A percentile compares a stretch with the other conserved stretches of the same genome.
Evolutionary conservation across 1,140 invertebrate species (phyloP).

Genomic region (Drosophila albomicans): DNA sequence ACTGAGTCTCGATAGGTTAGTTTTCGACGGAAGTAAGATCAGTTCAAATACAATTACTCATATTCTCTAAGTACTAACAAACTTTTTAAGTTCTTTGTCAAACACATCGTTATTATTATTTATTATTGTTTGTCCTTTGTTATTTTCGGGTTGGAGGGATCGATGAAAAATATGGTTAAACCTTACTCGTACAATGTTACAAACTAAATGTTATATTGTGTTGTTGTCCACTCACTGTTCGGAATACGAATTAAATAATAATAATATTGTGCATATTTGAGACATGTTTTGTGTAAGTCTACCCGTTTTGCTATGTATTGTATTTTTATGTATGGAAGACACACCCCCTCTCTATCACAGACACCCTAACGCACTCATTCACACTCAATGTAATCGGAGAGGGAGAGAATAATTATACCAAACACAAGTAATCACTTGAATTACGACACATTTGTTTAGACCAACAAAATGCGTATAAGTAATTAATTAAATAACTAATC

Average conservation of each 20-base stretch:
- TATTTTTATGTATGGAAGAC: slow-evolving; percentile 13
- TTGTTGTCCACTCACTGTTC: slow-evolving; percentile 70
- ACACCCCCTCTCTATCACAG: slow-evolving; percentile 1
- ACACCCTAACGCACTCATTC: neutral
- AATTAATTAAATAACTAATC: neutral
- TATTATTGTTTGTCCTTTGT: neutral
- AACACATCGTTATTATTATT: neutral
- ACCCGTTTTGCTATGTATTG: slow-evolving; percentile 5
- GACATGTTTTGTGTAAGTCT: slow-evolving; percentile 1
- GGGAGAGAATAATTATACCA: neutral
- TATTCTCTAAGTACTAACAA: neutral
- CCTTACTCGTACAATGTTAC: slow-evolving; percentile 4
- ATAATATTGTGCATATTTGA: neutral
- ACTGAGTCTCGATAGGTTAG: slow-evolving; percentile 49
- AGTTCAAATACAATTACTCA: neutral
- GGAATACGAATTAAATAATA: slow-evolving; percentile 22
- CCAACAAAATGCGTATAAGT: neutral
- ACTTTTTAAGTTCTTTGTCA: no score
- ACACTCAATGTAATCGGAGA: slow-evolving; percentile 1
- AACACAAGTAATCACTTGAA: neutral
- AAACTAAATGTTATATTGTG: slow-evolving; percentile 67
- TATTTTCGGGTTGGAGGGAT: neutral
- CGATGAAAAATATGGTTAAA: slow-evolving; percentile 9
- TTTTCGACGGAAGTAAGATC: slow-evolving; percentile 2
- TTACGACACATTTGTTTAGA: slow-evolving; percentile 5